phyloP scores from a whole-genome alignment of 2,113 vertebrate genomes.

The Ceyx melanurus region DNA sequence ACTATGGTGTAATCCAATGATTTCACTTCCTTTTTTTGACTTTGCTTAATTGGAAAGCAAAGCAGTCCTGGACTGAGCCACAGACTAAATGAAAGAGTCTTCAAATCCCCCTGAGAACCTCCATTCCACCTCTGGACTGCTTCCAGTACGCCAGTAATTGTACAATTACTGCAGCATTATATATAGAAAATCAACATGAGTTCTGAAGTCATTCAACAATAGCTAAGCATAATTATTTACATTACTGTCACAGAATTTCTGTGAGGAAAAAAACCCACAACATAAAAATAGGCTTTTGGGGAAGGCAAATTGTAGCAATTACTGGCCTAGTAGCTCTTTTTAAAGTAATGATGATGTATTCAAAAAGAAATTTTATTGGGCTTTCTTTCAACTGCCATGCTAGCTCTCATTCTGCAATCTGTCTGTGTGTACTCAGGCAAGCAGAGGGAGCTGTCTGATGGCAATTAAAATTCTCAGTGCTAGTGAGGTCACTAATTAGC shows the following conservation, averaged over 20 bases:
- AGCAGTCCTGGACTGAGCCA: background rate
- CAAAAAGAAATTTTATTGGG: background rate
- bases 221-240: constrained; percentile 41
- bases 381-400: background rate
- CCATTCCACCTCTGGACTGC: background rate
- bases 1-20: background rate
- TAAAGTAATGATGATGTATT: background rate
- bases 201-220: background rate
- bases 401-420: background rate
- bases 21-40: background rate
- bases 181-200: background rate
- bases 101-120: background rate
- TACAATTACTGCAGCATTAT: background rate
- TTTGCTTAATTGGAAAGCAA: background rate
- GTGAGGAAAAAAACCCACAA: background rate
- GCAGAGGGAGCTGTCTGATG: background rate
- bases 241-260: background rate
- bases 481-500: background rate
- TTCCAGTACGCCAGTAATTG: background rate
- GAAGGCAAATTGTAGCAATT: constrained; percentile 50
- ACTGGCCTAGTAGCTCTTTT: constrained; percentile 3
- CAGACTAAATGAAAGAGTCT: background rate
- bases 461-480: background rate
- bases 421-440: background rate
- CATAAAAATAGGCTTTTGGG: constrained; percentile 11